These are phyloP conservation scores for Phoenicopterus ruber DNA, from an alignment of 2,113 vertebrate genomes.

Conservation along the genomic window DNA sequence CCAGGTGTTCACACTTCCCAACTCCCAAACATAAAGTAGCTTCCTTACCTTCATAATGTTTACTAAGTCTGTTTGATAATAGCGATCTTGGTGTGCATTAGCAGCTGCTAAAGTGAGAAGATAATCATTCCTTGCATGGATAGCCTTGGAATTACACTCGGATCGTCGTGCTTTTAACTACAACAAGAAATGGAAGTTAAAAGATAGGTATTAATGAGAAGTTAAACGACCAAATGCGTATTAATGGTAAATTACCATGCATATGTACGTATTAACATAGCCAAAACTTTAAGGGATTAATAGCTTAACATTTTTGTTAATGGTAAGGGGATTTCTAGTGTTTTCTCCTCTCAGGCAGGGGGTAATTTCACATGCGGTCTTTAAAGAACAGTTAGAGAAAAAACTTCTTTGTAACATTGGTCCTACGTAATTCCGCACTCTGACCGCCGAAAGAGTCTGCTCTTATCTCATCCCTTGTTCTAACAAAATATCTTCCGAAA, in stretches of 20 bases:
- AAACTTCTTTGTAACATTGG: neutral
- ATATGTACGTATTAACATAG: rapidly evolving
- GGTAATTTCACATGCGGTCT: rapidly evolving
- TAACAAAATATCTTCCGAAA: neutral
- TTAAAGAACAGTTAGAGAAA: neutral
- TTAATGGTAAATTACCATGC: neutral
- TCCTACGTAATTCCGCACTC: neutral
- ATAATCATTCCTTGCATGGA: conserved; percentile 96
- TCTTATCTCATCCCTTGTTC: neutral
- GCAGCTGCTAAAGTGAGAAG: conserved; percentile 94
- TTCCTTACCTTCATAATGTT: conserved; percentile 89
- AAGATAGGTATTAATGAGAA: neutral
- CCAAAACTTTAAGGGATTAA: neutral
- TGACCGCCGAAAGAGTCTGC: neutral
- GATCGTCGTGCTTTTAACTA: conserved; percentile 96
- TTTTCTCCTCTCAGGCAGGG: neutral
- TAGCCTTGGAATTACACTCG: conserved; percentile 96
- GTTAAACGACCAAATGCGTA: rapidly evolving
- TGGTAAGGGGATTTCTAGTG: neutral
- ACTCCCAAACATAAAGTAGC: neutral
- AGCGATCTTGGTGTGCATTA: conserved; percentile 96
- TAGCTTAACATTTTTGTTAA: neutral
- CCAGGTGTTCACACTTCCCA: neutral
- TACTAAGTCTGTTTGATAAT: conserved; percentile 92
- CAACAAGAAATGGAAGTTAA: neutral